A percentile compares a stretch with the other conserved stretches of the same genome.
These are phyloP conservation scores for Tipula lateralis DNA, from an alignment of 2,888 invertebrate genomes.

Conservation along the genomic window DNA sequence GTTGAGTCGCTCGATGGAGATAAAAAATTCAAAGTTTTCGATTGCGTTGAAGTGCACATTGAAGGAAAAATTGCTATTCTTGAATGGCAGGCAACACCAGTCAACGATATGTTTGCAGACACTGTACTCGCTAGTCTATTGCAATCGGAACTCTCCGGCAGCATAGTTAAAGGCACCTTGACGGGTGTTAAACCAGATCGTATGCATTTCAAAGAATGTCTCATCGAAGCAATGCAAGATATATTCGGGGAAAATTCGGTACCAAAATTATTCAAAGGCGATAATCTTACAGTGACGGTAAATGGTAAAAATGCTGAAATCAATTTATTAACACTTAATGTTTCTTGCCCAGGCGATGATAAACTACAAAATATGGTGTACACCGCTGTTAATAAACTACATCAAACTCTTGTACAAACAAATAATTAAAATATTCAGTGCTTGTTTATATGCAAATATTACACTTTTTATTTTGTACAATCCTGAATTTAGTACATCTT, in stretches of 20 bases:
- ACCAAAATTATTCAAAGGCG: constrained; percentile 89
- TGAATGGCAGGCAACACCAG: constrained; percentile 93
- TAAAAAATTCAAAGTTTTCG: constrained; percentile 73
- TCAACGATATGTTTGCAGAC: constrained; percentile 98
- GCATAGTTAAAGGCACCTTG: constrained; percentile 57
- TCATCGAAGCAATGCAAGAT: constrained; percentile 57
- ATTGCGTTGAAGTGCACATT: constrained; percentile 72
- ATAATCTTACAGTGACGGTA: constrained; percentile 77
- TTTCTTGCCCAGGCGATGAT: constrained; percentile 75
- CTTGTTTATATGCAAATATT: neutral
- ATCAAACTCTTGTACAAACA: constrained; percentile 51
- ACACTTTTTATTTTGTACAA: neutral
- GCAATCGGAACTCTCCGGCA: constrained; percentile 69
- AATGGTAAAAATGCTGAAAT: constrained; percentile 81
- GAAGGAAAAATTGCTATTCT: constrained; percentile 79
- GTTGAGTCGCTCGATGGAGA: constrained; percentile 66
- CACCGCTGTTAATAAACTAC: constrained; percentile 77
- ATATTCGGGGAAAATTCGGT: constrained; percentile 95
- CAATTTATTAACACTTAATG: constrained; percentile 64
- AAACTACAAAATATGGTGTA: constrained; percentile 76
- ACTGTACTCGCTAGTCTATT: constrained; percentile 84
- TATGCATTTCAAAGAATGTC: constrained; percentile 78
- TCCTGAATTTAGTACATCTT: neutral
- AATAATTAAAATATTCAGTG: neutral
- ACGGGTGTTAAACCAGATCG: constrained; percentile 72